phyloP scores from a whole-genome alignment of 2,888 invertebrate species.

The Leucophenga maculata region DNA sequence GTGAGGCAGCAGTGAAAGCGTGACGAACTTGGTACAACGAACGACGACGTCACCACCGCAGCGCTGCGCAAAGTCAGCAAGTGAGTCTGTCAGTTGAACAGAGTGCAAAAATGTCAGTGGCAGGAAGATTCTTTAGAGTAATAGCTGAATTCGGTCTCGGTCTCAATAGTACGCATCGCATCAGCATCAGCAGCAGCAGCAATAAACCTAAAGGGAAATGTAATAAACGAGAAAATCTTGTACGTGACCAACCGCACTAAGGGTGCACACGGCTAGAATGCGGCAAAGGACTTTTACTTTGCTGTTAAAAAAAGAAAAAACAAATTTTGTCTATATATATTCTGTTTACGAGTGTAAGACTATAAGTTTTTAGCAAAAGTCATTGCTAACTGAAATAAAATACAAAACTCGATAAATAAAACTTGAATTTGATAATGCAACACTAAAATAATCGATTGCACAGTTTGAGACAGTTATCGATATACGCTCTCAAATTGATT shows the following conservation, averaged over 20 bases:
- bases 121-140: slow-evolving; percentile 35
- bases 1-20: slow-evolving; percentile 35
- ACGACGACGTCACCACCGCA: slow-evolving; percentile 38
- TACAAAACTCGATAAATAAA: too few species aligned
- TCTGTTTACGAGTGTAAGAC: background rate
- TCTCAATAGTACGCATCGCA: slow-evolving; percentile 7
- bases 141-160: background rate
- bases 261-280: slow-evolving; percentile 47
- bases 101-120: slow-evolving; percentile 53
- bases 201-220: slow-evolving; percentile 71
- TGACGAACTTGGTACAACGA: slow-evolving; percentile 52
- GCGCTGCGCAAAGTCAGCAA: slow-evolving; percentile 6
- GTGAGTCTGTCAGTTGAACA: slow-evolving; percentile 13
- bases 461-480: too few species aligned
- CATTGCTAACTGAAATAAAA: too few species aligned
- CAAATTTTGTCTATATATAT: background rate
- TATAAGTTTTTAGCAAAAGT: background rate
- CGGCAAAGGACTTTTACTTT: slow-evolving; percentile 56
- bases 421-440: too few species aligned
- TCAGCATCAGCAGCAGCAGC: slow-evolving; percentile 44
- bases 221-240: slow-evolving; percentile 71
- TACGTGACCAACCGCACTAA: slow-evolving; percentile 70
- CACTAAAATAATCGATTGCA: too few species aligned
- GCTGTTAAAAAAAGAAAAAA: background rate
- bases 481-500: too few species aligned